Evolutionary conservation across 2,888 invertebrate genomes (phyloP), one percentile per base, ranked within the genome.

Genomic region (Stenurella melanura): DNA sequence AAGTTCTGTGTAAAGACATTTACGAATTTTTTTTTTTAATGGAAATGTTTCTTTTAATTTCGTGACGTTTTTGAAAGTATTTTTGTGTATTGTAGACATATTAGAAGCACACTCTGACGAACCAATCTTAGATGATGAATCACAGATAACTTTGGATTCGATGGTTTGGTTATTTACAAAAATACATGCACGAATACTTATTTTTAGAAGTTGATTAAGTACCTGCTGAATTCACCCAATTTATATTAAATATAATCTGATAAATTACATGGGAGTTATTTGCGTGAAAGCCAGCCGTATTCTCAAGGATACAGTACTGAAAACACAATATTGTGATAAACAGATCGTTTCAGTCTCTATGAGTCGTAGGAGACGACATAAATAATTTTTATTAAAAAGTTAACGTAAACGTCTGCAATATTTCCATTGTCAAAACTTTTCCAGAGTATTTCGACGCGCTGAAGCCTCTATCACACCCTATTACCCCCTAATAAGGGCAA

Each of bases 101-200:
- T 34, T 34, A 0, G 30, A 34, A 34, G 30, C 7, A 34, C 9
- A 7, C 7, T 34, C 7, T 9, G 9, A 34, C 9, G 30, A 34
- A 42, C 42, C 42, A 42, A 42, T 42, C 42, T 42, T 42, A 42
- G 15, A 15, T 7, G 42, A n/a, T 50, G 15, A 50, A 50, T 50
- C 50, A 15, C 50, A 50, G n/a, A 6, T 15, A 50, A 50, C 50
- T 50, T 50, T 50, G n/a, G 50, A n/a, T 42, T 42, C 12, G 42
- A 50, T 50, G 1, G 50, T 50, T n/a, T 50, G 1, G 50, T 50
- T n/a, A 69, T 57, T 69, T 42, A 57, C 69, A 21, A 18, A 30
- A 61, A 58, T 19, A 57, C 11, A 18, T 57, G 19, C 18, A 57
- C 57, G 57, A 19, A 58, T 70, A 15, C 19, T 60, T 60, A 54